Conservation (phyloP, 1,140 invertebrate genomes). For the Diorhabda sublineata region DNA sequence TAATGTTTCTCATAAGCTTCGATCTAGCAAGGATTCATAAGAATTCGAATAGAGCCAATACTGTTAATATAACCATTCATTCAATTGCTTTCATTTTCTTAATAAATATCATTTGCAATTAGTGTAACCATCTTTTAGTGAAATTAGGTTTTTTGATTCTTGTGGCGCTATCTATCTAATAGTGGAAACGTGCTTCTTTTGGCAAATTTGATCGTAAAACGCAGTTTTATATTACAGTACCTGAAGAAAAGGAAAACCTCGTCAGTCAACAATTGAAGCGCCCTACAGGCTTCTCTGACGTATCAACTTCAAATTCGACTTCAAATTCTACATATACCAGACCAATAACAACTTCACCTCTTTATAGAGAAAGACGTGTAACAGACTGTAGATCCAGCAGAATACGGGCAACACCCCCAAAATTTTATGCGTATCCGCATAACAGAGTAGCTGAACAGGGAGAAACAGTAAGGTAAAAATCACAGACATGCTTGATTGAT, state of each 20-base stretch:
- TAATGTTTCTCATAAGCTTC: too few relatives aligned
- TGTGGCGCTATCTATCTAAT: too few relatives aligned
- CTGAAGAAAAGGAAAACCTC: constrained; percentile 74
- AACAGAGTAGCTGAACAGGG: constrained; percentile 80
- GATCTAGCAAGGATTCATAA: too few relatives aligned
- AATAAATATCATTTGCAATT: too few relatives aligned
- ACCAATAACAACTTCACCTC: constrained; percentile 55
- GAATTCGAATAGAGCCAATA: too few relatives aligned
- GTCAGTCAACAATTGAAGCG: constrained; percentile 62
- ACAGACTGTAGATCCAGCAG: constrained; percentile 15
- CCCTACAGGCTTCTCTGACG: constrained; percentile 59
- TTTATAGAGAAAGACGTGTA: constrained; percentile 15
- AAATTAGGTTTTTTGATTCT: too few relatives aligned
- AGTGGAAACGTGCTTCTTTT: too few relatives aligned
- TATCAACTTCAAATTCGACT: constrained; percentile 69
- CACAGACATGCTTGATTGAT: too few relatives aligned
- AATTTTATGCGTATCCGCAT: constrained; percentile 84
- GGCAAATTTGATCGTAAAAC: too few relatives aligned
- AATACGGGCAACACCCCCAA: constrained; percentile 55
- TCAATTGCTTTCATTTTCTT: too few relatives aligned
- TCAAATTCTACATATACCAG: constrained; percentile 54
- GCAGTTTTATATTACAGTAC: constrained; percentile 52
- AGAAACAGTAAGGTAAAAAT: constrained; percentile 56
- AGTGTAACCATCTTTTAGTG: too few relatives aligned
- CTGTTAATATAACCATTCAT: too few relatives aligned